Evolutionary conservation across 2,888 invertebrate species (phyloP).

Genomic region (Eupithecia abbreviata): DNA sequence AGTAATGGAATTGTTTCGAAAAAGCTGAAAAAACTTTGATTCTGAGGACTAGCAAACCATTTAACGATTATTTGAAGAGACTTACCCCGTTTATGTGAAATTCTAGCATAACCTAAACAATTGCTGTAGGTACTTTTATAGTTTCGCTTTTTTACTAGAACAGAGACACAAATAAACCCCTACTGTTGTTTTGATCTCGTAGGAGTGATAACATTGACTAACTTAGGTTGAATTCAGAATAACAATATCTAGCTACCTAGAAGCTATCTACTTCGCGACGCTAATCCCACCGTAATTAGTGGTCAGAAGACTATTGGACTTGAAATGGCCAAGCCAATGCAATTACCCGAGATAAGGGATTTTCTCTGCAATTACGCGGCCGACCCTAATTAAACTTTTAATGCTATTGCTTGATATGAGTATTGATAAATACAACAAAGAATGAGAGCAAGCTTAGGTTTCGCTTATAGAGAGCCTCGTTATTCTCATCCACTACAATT

Average conservation of each 20-base stretch:
- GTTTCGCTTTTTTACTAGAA: too few species aligned
- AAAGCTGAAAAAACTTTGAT: neutral
- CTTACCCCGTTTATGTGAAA: neutral
- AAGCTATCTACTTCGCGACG: conserved; percentile 54
- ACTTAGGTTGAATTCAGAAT: neutral
- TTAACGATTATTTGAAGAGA: neutral
- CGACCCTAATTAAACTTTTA: conserved; percentile 12
- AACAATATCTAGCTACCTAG: conserved; percentile 51
- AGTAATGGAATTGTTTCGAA: neutral
- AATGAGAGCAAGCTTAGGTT: neutral
- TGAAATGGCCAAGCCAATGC: conserved; percentile 75
- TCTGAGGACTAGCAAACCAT: neutral
- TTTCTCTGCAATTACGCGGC: conserved; percentile 53
- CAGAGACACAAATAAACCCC: neutral
- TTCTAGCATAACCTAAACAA: neutral
- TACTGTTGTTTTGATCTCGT: neutral
- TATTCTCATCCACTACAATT: neutral
- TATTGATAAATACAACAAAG: conserved; percentile 4
- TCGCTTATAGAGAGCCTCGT: neutral
- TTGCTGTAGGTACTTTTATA: too few species aligned
- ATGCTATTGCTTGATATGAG: conserved; percentile 1
- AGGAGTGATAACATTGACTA: neutral
- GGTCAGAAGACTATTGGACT: conserved; percentile 80
- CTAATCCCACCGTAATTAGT: conserved; percentile 80
- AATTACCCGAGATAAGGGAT: conserved; percentile 70